Percentiles rank a stretch among this genome's conserved stretches.
Conservation (phyloP, 1,140 invertebrate species). For the Thaumetopoea pityocampa region DNA sequence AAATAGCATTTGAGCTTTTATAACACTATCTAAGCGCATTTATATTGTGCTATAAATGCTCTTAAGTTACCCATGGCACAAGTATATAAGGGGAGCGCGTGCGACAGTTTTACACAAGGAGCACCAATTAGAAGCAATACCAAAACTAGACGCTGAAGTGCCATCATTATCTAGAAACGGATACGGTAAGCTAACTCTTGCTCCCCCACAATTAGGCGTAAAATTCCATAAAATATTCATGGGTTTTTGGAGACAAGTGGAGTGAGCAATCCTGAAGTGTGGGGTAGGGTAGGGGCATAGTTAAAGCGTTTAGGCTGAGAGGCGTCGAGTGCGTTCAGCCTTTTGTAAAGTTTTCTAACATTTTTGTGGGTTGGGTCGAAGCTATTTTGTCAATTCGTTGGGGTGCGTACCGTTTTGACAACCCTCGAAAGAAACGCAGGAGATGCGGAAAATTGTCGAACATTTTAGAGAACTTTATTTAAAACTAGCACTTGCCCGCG, state of each 20-base stretch:
- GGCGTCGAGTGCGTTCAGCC: constrained; percentile 54
- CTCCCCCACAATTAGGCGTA: constrained; percentile 40
- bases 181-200: constrained; percentile 45
- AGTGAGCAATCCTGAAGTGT: constrained; percentile 71
- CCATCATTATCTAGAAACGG: constrained; percentile 65
- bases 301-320: constrained; percentile 73
- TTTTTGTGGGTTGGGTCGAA: constrained; percentile 54
- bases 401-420: constrained; percentile 56
- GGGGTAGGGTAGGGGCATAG: constrained; percentile 70
- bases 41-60: constrained; percentile 4
- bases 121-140: constrained; percentile 72
- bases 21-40: no score
- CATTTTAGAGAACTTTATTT: no score
- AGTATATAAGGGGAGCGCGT: constrained; percentile 62
- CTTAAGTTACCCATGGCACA: constrained; percentile 1
- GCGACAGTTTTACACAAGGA: constrained; percentile 71
- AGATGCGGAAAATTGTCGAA: constrained; percentile 37
- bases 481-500: no score
- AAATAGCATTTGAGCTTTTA: no score
- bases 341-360: constrained; percentile 70
- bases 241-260: constrained; percentile 72
- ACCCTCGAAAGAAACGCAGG: constrained; percentile 27
- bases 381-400: constrained; percentile 71
- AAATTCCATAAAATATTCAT: constrained; percentile 57
- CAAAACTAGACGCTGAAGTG: constrained; percentile 67